Conservation (phyloP, 2,113 vertebrate genomes). For the Gambusia holbrooki region DNA sequence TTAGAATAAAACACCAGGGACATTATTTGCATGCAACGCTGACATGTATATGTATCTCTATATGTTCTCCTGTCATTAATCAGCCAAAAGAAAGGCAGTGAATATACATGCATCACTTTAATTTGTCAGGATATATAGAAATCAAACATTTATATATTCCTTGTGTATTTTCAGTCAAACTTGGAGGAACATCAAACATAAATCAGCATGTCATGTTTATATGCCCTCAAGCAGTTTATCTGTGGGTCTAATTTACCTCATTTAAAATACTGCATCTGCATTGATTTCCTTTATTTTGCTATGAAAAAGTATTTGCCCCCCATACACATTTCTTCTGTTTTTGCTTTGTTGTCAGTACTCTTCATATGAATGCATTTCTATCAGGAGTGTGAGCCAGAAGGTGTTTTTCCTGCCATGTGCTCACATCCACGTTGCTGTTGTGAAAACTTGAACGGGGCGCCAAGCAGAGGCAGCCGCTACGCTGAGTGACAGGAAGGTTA, state of each 20-base stretch:
- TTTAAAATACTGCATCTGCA: slow-evolving; percentile 34
- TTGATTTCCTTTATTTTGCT: slow-evolving; percentile 10
- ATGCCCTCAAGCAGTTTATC: slow-evolving; percentile 28
- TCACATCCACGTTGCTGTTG: slow-evolving; percentile 8
- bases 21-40: slow-evolving; percentile 63
- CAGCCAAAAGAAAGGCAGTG: slow-evolving; percentile 49
- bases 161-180: slow-evolving; percentile 20
- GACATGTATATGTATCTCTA: slow-evolving; percentile 57
- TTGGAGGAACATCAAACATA: slow-evolving; percentile 50
- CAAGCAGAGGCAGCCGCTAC: slow-evolving; percentile 32
- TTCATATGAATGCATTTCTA: not conserved
- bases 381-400: not conserved
- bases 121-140: slow-evolving; percentile 28
- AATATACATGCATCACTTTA: slow-evolving; percentile 47
- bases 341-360: not conserved
- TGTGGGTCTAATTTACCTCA: slow-evolving; percentile 40
- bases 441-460: slow-evolving; percentile 30
- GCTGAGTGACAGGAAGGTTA: slow-evolving; percentile 70
- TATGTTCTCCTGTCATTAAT: slow-evolving; percentile 50
- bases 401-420: not conserved
- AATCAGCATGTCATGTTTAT: slow-evolving; percentile 47
- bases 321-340: not conserved
- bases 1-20: slow-evolving; percentile 60
- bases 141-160: slow-evolving; percentile 11
- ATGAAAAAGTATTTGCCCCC: no score